Evolutionary conservation across 1,140 invertebrate genomes (phyloP), one percentile per base, ranked within the genome.

Genomic region (Drosophila watanabei): DNA sequence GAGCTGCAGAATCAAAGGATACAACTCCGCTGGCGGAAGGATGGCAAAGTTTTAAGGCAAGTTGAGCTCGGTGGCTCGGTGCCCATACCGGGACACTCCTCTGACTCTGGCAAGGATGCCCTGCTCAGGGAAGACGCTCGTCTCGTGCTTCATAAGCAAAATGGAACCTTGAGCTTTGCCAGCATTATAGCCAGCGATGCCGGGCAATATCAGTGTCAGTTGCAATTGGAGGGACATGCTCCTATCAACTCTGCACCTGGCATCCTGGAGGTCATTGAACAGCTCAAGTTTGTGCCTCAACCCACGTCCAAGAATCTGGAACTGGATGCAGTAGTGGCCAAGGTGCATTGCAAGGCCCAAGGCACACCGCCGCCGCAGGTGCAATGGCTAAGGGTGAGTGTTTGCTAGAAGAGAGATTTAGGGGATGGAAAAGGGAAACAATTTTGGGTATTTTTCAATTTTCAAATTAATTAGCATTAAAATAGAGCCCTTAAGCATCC

Each of bases 281-380:
- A 95, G 93, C 94, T 99, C 0, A 98, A 97, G 92, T 99, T 99
- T 92, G 95, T 95, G 48, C 97, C 97, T 5, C 92, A 95, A 14
- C 96, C 96, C 20, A 96, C 97, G 5, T 97, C 96, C 86, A 96
- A 96, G 91, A 96, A 97, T 72, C 93, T 99, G 32, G 98, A 98
- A 90, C 93, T 98, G 14, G 96, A 96, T 66, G 96, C 96, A 11
- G 58, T 58, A 0, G 94, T 95, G 1, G 95, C 96, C 4, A 98
- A 96, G 94, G 96, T 99, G 49, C 97, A 97, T 59, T 99, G 98
- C 92, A 97, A 97, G 92, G 98, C 97, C 0, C 96, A 98, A 79
- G 97, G 97, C 0, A 95, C 96, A 5, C 95, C 96, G 0, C 94
- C 95, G 6, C 97, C 98, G 0, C 94, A 94, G 20, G 95, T 98